phyloP scores from a whole-genome alignment of 2,888 invertebrate species.

The Selenia dentaria region DNA sequence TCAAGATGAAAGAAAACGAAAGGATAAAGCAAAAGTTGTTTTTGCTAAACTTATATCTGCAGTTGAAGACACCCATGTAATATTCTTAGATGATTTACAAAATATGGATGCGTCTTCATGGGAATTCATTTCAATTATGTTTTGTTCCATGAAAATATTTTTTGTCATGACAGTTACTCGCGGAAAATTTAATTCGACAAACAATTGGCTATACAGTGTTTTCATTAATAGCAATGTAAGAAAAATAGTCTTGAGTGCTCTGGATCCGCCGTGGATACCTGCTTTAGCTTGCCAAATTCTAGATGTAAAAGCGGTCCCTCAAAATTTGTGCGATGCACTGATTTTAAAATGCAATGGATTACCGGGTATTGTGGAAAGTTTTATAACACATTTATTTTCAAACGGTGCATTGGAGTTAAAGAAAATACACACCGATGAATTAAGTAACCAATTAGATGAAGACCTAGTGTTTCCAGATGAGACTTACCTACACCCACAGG shows the following conservation, averaged over 20 bases:
- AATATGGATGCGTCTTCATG: conserved; percentile 74
- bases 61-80: conserved; percentile 54
- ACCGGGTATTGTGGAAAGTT: conserved; percentile 81
- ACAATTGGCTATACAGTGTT: conserved; percentile 69
- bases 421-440: conserved; percentile 51
- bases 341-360: conserved; percentile 71
- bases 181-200: conserved; percentile 64
- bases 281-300: conserved; percentile 86
- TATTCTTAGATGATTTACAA: conserved; percentile 80
- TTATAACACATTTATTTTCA: conserved; percentile 78
- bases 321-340: conserved; percentile 75
- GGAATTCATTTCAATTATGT: conserved; percentile 68
- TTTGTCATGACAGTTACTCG: conserved; percentile 61
- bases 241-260: conserved; percentile 68
- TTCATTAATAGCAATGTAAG: conserved; percentile 66
- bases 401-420: conserved; percentile 67
- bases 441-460: conserved; percentile 48
- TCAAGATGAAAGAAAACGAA: conserved; percentile 60
- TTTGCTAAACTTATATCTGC: conserved; percentile 64
- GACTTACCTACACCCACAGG: conserved; percentile 58
- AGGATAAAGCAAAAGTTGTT: conserved; percentile 62
- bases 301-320: conserved; percentile 82
- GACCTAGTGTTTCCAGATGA: conserved; percentile 67
- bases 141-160: conserved; percentile 60
- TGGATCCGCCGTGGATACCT: conserved; percentile 66